phyloP scores from a whole-genome alignment of 2,113 vertebrate genomes.

The Sapayoa aenigma region DNA sequence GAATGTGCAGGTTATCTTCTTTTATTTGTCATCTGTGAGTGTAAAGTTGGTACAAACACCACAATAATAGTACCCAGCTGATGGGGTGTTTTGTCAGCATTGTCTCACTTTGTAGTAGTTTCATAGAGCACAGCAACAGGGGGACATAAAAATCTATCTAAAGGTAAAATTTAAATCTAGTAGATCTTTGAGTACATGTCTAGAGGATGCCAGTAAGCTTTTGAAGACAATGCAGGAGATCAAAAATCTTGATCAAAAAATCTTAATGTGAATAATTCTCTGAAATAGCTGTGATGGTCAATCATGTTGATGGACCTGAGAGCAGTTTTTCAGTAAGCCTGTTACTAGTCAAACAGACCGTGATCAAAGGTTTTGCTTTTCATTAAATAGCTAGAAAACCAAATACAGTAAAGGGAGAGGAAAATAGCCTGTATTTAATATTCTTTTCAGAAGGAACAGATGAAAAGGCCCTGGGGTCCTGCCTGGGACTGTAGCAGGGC shows the following conservation, averaged over 20 bases:
- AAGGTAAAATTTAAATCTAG: neutral
- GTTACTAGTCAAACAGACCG: neutral
- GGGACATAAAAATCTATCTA: neutral
- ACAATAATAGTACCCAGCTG: no score
- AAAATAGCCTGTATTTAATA: accelerated
- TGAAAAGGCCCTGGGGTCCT: neutral
- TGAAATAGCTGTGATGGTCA: neutral
- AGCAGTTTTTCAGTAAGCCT: neutral
- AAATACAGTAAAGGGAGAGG: neutral
- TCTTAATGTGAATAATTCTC: neutral
- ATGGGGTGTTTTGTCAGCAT: neutral
- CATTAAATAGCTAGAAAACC: neutral
- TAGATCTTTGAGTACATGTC: neutral
- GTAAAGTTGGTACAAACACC: neutral
- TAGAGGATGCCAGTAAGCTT: neutral
- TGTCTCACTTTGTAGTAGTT: neutral
- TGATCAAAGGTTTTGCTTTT: neutral
- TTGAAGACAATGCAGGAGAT: neutral
- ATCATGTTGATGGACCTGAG: neutral
- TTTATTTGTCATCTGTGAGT: neutral
- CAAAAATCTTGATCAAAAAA: neutral
- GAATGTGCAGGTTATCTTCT: neutral
- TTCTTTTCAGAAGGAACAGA: neutral
- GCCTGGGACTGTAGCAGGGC: neutral
- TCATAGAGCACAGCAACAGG: neutral